A percentile compares a stretch with the other conserved stretches of the same genome.
Conservation (phyloP, 2,888 invertebrate species). For the Chydorus sphaericus region DNA sequence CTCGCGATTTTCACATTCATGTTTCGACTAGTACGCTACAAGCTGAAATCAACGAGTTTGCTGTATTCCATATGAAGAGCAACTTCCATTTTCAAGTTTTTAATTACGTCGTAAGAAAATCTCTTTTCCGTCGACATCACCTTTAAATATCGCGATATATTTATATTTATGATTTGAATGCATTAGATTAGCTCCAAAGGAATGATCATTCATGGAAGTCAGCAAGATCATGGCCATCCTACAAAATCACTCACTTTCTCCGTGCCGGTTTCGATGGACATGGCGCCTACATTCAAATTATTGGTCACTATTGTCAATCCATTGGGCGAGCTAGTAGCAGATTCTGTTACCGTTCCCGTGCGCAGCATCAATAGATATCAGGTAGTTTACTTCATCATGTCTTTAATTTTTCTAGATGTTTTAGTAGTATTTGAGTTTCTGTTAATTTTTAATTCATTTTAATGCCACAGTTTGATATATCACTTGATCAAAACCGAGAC, state of each 20-base stretch:
- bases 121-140: not conserved
- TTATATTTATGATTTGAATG: constrained; percentile 12
- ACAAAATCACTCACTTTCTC: constrained; percentile 32
- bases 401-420: not conserved
- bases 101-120: constrained; percentile 33
- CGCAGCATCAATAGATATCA: constrained; percentile 34
- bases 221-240: constrained; percentile 21
- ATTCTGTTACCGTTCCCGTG: constrained; percentile 38
- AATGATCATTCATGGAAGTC: constrained; percentile 31
- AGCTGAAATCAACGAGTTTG: constrained; percentile 35
- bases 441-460: constrained; percentile 21
- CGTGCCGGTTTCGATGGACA: constrained; percentile 36
- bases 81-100: constrained; percentile 35
- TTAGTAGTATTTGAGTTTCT: not conserved
- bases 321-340: constrained; percentile 35
- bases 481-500: constrained; percentile 39
- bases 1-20: constrained; percentile 30
- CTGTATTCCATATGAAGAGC: constrained; percentile 36
- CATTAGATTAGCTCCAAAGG: constrained; percentile 35
- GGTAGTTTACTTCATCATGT: constrained; percentile 22
- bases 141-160: not conserved
- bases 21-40: constrained; percentile 33
- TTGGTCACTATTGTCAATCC: constrained; percentile 34
- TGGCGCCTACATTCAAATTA: constrained; percentile 39
- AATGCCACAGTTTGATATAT: constrained; percentile 29